Conservation (phyloP, 2,113 vertebrate genomes). For the Odontophorus gujanensis region DNA sequence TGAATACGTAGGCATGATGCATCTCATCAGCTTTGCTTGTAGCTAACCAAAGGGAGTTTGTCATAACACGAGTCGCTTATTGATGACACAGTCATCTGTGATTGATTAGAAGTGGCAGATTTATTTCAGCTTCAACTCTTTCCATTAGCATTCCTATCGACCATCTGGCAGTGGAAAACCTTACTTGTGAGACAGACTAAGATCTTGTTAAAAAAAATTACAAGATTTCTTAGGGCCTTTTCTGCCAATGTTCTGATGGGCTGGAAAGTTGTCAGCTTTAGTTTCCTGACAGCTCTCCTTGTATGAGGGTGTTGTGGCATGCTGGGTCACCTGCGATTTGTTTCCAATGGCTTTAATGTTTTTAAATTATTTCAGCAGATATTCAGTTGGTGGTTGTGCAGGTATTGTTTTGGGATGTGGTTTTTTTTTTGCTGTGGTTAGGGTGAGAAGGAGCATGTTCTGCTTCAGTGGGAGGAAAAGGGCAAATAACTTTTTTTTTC, state of each 20-base stretch:
- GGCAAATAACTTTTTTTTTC: neutral
- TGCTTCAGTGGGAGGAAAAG: neutral
- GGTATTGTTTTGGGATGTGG: neutral
- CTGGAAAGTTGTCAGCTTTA: constrained; percentile 58
- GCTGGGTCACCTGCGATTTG: constrained; percentile 21
- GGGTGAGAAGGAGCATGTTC: neutral
- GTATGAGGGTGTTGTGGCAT: constrained; percentile 29
- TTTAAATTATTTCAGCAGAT: neutral
- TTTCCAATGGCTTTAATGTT: constrained; percentile 5
- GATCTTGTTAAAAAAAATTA: constrained; percentile 53
- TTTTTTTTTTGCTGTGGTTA: neutral
- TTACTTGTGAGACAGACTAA: constrained; percentile 46
- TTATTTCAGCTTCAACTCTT: constrained; percentile 77
- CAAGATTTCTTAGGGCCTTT: constrained; percentile 49
- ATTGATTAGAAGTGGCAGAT: constrained; percentile 80
- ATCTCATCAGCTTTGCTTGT: constrained; percentile 33
- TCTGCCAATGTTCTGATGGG: constrained; percentile 39
- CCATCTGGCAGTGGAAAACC: constrained; percentile 72
- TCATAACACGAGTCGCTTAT: constrained; percentile 46
- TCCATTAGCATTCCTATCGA: constrained; percentile 75
- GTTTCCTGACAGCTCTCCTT: constrained; percentile 11
- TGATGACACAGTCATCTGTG: constrained; percentile 68
- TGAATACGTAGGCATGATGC: neutral
- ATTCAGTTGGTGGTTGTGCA: neutral
- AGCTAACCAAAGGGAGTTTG: constrained; percentile 41